Base-by-base conservation (phyloP, 2,888 invertebrate genomes). In the Platycheirus rosarum region DNA sequence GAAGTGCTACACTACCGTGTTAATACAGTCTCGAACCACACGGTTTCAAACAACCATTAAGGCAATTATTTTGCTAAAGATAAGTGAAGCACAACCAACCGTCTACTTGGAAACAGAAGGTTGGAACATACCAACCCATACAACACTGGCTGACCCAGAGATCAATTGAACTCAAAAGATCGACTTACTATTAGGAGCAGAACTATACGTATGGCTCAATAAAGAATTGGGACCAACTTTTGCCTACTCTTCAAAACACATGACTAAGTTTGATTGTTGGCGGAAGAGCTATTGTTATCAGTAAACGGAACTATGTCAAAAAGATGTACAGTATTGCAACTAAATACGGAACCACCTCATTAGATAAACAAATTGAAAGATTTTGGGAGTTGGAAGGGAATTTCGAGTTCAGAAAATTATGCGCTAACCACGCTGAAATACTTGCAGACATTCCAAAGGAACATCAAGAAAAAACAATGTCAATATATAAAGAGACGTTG, bases 191-290 rank as follows among this genome's bases (percentile, higher is more conserved):
- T 37, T 82, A 18, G 70, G 74, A n/a, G 77, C 69, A 23, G 66
- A 62, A 32, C 40, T 75, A 37, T 71, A 77, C 51, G 70, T 60
- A 48, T 46, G 74, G 18, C 35, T 68, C 0, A 65, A 75, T 44
- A 65, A 74, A 42, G 37, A 26, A 7, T 18, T 84, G 13, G 62
- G 73, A 2, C 46, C 37, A n/a, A 16, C n/a, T 13, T 13, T 20
- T 84, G 44, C 80, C 77, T 11, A 2, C 75, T 32, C 40, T 85
- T 14, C 84, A 77, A 74, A 77, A 84, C 40, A 77, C 80, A 3
- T 37, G 46, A 40, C 63, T 85, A 18, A 84, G 84, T 8, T 85
- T 74, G 77, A 42, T 80, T 23, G 78, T 79, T n/a, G 40, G 62
- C 16, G 84, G 78, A 11, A 46, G 63, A n/a, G 40, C 13, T 11